These are phyloP conservation scores for Sympetrum striolatum DNA, from an alignment of 2,888 invertebrate genomes.

Conservation along the genomic window DNA sequence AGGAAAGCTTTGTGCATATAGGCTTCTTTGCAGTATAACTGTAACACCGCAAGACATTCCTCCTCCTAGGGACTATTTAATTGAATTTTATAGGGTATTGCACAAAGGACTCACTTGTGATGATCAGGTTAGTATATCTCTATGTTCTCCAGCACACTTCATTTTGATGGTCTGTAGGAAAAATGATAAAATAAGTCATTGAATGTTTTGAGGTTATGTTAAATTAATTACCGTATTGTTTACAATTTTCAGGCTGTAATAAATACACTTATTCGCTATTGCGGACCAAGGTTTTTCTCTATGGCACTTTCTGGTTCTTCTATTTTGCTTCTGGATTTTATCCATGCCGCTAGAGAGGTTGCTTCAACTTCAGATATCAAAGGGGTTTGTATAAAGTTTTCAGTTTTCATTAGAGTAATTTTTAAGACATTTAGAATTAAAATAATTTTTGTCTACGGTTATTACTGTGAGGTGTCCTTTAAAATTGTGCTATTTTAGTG, in stretches of 20 bases:
- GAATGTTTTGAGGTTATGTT: conserved; percentile 27
- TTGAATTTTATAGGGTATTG: conserved; percentile 85
- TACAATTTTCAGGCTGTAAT: conserved; percentile 69
- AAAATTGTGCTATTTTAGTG: no score
- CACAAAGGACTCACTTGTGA: conserved; percentile 71
- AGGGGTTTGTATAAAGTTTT: conserved; percentile 56
- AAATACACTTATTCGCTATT: conserved; percentile 77
- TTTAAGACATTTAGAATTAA: background rate
- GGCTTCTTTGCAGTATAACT: conserved; percentile 80
- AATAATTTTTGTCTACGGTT: background rate
- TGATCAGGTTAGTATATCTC: conserved; percentile 65
- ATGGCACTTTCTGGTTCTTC: conserved; percentile 88
- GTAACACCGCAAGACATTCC: conserved; percentile 81
- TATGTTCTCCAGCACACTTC: background rate
- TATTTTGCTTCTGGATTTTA: conserved; percentile 84
- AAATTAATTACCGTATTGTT: background rate
- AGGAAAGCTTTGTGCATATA: conserved; percentile 86
- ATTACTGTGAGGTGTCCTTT: no score
- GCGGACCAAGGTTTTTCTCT: conserved; percentile 86
- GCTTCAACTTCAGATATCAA: conserved; percentile 79
- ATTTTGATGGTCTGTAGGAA: background rate
- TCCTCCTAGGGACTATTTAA: conserved; percentile 73
- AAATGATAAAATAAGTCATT: background rate
- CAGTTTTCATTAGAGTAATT: background rate
- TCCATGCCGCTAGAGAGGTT: conserved; percentile 87